Conservation (phyloP, 2,113 vertebrate genomes). For the Pycnonotus jocosus region DNA sequence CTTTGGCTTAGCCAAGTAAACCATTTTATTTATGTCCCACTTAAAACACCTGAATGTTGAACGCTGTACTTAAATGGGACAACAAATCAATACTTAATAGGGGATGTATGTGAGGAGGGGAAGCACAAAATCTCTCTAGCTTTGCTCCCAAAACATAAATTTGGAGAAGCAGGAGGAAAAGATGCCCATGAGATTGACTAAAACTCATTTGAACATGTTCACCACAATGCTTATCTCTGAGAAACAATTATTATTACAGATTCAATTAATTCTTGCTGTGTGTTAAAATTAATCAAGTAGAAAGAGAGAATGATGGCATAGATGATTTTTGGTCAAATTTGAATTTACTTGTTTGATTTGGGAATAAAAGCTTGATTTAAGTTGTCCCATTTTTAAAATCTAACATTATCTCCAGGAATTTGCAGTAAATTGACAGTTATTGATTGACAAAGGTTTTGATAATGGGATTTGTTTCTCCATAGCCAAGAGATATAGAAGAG, state of each 20-base stretch:
- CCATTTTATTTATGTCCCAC: constrained; percentile 65
- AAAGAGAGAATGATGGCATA: neutral
- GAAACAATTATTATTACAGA: neutral
- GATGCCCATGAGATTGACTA: neutral
- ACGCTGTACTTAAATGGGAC: constrained; percentile 56
- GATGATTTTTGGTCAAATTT: neutral
- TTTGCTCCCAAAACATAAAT: neutral
- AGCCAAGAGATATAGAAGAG: neutral
- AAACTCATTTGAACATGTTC: neutral
- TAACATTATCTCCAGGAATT: neutral
- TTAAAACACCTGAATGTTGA: constrained; percentile 51
- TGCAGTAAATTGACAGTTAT: neutral
- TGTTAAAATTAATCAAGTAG: neutral
- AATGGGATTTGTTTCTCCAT: neutral
- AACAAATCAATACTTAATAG: constrained; percentile 47
- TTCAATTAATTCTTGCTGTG: neutral
- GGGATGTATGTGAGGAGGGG: neutral
- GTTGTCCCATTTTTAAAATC: neutral
- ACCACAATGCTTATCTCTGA: neutral
- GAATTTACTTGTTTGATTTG: neutral
- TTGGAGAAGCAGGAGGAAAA: neutral
- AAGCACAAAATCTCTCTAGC: neutral
- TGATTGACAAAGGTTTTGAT: neutral
- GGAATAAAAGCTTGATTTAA: neutral
- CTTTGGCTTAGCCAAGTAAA: constrained; percentile 6